Percentiles rank a stretch among this genome's conserved stretches.
Conservation (phyloP, 2,888 invertebrate genomes). For the Malthinus seriepunctatus region DNA sequence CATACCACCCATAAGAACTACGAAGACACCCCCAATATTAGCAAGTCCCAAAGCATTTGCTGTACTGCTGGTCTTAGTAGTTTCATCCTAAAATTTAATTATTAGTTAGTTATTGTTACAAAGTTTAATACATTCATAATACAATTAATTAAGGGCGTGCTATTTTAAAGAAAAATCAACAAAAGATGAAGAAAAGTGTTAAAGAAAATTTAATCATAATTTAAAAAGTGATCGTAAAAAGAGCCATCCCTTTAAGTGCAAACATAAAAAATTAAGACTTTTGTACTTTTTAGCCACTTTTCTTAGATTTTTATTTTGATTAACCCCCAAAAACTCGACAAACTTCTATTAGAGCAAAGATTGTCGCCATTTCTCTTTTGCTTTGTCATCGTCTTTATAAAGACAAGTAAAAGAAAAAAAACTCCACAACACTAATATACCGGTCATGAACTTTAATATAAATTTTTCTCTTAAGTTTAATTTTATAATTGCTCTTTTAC, state of each 20-base stretch:
- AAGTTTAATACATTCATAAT: background rate
- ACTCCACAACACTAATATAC: constrained; percentile 4
- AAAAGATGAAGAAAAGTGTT: background rate
- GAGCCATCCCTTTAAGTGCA: background rate
- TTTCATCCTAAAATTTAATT: constrained; percentile 68
- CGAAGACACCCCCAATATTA: constrained; percentile 95
- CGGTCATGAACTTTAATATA: constrained; percentile 1
- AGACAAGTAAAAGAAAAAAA: background rate
- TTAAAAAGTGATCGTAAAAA: background rate
- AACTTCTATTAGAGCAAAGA: constrained; percentile 3
- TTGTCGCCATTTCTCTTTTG: constrained; percentile 6
- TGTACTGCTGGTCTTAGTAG: constrained; percentile 81
- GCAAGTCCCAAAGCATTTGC: constrained; percentile 90
- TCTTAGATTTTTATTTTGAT: constrained; percentile 4
- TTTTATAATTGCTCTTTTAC: background rate
- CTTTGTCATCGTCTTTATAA: constrained; percentile 5
- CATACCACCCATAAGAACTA: constrained; percentile 93
- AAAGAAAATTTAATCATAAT: background rate
- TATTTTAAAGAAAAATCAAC: too few relatives aligned
- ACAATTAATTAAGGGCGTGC: background rate
- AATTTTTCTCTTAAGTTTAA: background rate
- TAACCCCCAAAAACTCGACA: background rate
- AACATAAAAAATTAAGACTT: background rate
- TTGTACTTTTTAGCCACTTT: background rate
- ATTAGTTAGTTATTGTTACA: constrained; percentile 9